These are phyloP conservation scores for Eurytoma californica DNA, from an alignment of 2,888 invertebrate genomes.

Conservation along the genomic window DNA sequence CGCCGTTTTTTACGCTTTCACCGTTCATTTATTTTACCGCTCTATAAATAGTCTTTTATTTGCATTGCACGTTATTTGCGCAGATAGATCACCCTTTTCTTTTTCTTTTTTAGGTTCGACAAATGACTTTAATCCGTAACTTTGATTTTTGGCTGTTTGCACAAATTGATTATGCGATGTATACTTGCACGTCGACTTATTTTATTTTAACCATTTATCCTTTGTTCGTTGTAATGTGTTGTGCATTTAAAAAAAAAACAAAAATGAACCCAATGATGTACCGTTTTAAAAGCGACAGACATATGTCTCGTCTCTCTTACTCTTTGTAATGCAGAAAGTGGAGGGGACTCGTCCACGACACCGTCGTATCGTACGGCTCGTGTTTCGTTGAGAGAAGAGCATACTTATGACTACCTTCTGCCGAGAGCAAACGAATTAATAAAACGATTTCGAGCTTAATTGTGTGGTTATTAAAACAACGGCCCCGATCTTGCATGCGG, in stretches of 20 bases:
- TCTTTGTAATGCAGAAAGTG: constrained; percentile 56
- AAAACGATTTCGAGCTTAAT: constrained; percentile 8
- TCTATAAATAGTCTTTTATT: constrained; percentile 14
- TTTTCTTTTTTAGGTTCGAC: constrained; percentile 52
- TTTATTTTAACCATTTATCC: constrained; percentile 15
- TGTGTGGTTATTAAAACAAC: constrained; percentile 9
- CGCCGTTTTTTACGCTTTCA: constrained; percentile 14
- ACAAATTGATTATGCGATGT: constrained; percentile 13
- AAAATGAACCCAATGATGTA: constrained; percentile 44
- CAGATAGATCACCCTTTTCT: constrained; percentile 17
- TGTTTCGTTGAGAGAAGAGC: constrained; percentile 56
- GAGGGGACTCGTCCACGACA: constrained; percentile 55
- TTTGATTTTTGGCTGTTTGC: constrained; percentile 46
- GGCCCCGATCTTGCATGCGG: constrained; percentile 10
- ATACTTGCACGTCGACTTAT: not conserved
- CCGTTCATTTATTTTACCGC: constrained; percentile 13
- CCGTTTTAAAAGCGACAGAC: constrained; percentile 46
- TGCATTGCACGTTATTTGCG: not conserved
- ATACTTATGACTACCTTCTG: constrained; percentile 54
- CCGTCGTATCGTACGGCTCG: constrained; percentile 55
- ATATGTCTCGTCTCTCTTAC: constrained; percentile 46
- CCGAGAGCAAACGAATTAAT: constrained; percentile 36
- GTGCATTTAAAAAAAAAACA: constrained; percentile 29
- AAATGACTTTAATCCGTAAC: constrained; percentile 23
- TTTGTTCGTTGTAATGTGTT: constrained; percentile 14